These are phyloP conservation scores for Gobio gobio DNA, from an alignment of 2,113 vertebrate genomes.

Conservation along the genomic window DNA sequence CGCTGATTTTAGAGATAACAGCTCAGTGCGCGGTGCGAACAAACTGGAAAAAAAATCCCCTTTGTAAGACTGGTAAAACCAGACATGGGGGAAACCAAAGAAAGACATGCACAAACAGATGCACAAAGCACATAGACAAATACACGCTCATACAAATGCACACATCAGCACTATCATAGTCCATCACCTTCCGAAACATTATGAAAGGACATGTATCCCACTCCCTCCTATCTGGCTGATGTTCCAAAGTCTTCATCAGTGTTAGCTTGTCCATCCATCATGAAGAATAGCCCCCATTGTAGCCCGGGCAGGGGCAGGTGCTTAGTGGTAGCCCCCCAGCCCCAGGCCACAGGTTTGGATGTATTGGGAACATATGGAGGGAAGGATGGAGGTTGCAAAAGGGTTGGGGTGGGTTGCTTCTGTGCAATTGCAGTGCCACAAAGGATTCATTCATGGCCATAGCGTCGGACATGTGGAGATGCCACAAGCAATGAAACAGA, in stretches of 20 bases:
- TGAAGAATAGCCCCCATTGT: conserved; percentile 53
- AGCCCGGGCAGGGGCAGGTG: conserved; percentile 51
- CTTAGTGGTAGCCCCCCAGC: conserved; percentile 48
- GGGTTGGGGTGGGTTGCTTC: conserved; percentile 46
- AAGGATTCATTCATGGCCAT: conserved; percentile 56
- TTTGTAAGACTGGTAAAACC: conserved; percentile 57
- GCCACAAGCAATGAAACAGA: conserved; percentile 51
- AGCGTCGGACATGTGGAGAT: conserved; percentile 59
- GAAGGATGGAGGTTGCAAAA: conserved; percentile 56
- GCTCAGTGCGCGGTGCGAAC: conserved; percentile 31
- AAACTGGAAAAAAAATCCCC: conserved; percentile 35
- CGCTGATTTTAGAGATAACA: conserved; percentile 49
- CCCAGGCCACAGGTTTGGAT: conserved; percentile 55
- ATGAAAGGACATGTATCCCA: conserved; percentile 13
- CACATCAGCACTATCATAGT: conserved; percentile 8
- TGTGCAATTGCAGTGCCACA: conserved; percentile 48
- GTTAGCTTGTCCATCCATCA: conserved; percentile 21
- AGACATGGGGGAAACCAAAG: conserved; percentile 43
- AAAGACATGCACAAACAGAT: conserved; percentile 41
- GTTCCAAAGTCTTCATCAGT: conserved; percentile 26
- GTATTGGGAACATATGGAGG: conserved; percentile 61
- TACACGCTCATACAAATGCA: conserved; percentile 15
- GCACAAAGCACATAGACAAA: conserved; percentile 40
- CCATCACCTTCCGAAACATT: conserved; percentile 19
- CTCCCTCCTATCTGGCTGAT: conserved; percentile 11